Base-by-base conservation (phyloP, 2,888 invertebrate genomes). In the Abscondita cerata region DNA sequence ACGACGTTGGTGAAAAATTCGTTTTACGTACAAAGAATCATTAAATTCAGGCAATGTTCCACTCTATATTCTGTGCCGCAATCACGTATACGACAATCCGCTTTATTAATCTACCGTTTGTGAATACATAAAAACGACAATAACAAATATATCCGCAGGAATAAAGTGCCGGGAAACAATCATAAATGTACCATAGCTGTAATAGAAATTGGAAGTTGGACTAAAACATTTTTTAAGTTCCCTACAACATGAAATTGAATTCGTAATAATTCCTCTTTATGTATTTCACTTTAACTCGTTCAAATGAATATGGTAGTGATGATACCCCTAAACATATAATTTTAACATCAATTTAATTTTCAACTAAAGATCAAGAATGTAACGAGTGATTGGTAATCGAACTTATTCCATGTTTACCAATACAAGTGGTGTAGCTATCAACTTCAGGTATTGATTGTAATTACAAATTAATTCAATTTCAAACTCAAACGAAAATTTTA, bases 101-200 rank as follows among this genome's bases (percentile, higher is more conserved):
- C 67, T 69, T 68, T 68, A 67, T 68, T 69, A 71, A 71, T 70
- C 68, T 65, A 60, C 40, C 66, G 62, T 62, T 64, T 57, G 53
- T 58, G 51, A 64, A 56, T 57, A 48, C 64, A 58, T 64, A 64
- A 57, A 64, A 60, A 61, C 57, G 53, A 52, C 51, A 64, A 61
- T 57, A 64, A 61, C 52, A 52, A 47, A 53, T 53, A 61, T 57
- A 61, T 53, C 48, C 38, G 53, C 50, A 64, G 52, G 58, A 54
- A 56, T 57, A 61, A 55, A 64, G 60, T 64, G 56, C 56, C 64
- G 60, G 52, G 56, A 64, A 51, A 64, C 52, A 56, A 53, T 56
- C 57, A 60, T 64, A 56, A 64, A 64, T 57, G 64, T 60, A 53
- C 59, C 41, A 51, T 53, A 46, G 58, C 58, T 57, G 60, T 64